phyloP scores from a whole-genome alignment of 2,113 vertebrate genomes.

The Sapayoa aenigma region DNA sequence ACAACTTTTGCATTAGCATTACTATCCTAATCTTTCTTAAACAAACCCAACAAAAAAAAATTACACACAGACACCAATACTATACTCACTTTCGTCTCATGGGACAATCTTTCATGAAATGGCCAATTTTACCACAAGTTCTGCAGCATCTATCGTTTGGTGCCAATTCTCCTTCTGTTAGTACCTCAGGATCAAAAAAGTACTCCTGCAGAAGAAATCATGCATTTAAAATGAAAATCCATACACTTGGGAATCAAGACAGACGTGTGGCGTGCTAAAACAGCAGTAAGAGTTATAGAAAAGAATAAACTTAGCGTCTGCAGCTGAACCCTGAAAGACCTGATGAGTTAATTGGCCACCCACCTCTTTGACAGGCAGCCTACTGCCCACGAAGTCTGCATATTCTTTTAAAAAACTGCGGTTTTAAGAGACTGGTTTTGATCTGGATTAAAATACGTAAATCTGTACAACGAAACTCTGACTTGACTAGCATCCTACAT shows the following conservation, averaged over 20 bases:
- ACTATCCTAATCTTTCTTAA: background rate
- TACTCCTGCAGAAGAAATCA: conserved; percentile 79
- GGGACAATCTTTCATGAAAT: conserved; percentile 96
- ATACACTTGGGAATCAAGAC: background rate
- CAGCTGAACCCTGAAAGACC: background rate
- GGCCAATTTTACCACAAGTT: conserved; percentile 95
- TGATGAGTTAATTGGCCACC: background rate
- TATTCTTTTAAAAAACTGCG: background rate
- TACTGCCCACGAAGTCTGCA: background rate
- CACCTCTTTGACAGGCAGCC: background rate
- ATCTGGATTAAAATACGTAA: background rate
- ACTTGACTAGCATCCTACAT: background rate
- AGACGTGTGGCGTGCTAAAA: background rate
- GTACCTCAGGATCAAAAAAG: conserved; percentile 91
- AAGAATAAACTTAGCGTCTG: background rate
- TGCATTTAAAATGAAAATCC: background rate
- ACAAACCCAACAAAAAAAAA: background rate
- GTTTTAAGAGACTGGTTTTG: background rate
- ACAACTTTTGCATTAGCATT: background rate
- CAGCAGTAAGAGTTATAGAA: background rate
- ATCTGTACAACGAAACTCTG: background rate
- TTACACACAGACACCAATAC: background rate
- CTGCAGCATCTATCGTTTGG: conserved; percentile 95
- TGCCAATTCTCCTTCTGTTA: conserved; percentile 91
- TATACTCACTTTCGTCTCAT: conserved; percentile 85